Conservation (phyloP, 2,113 vertebrate species). For the Sorex araneus region DNA sequence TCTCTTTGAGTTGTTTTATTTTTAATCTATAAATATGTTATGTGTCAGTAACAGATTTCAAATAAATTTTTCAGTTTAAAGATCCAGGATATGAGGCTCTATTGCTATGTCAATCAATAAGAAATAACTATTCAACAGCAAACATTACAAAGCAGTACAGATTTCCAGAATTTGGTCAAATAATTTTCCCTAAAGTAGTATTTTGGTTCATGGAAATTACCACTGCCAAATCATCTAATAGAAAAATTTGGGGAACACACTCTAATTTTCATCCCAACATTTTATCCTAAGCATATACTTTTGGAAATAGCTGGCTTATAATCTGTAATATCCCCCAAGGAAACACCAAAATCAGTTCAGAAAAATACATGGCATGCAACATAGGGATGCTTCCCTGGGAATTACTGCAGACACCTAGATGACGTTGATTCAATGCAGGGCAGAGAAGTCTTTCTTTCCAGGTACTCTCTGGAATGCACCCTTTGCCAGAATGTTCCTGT, state of each 20-base stretch:
- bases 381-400: neutral
- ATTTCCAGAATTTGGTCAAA: constrained; percentile 54
- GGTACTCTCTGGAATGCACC: neutral
- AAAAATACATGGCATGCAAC: too few species aligned
- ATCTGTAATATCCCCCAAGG: neutral
- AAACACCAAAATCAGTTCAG: neutral
- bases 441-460: neutral
- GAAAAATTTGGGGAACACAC: neutral
- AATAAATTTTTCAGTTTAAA: constrained; percentile 19
- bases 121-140: constrained; percentile 48
- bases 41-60: neutral
- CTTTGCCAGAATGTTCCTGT: neutral
- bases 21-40: constrained; percentile 14
- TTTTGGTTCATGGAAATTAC: constrained; percentile 54
- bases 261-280: neutral
- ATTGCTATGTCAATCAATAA: neutral
- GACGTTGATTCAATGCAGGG: neutral
- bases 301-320: constrained; percentile 29
- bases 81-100: constrained; percentile 23
- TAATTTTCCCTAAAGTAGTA: constrained; percentile 41
- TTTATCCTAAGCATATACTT: constrained; percentile 48
- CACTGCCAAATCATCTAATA: neutral
- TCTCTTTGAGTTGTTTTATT: neutral
- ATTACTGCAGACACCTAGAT: neutral
- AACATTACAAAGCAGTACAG: constrained; percentile 16